These are phyloP conservation scores for Hypotaenidia okinawae DNA, from an alignment of 2,797 vertebrate genomes.

Conservation along the genomic window DNA sequence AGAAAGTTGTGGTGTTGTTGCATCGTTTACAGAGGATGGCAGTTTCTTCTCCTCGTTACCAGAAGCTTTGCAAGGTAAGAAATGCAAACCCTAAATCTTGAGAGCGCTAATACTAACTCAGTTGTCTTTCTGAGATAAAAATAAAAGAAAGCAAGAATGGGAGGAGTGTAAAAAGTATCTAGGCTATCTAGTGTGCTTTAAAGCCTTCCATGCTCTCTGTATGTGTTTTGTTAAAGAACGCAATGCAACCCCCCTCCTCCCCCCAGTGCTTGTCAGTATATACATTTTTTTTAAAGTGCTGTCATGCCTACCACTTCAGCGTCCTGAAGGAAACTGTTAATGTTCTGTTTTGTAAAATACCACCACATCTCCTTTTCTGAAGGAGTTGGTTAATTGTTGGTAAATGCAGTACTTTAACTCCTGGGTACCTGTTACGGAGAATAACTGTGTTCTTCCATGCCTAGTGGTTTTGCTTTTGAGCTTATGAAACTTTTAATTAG, in stretches of 20 bases:
- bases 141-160: background rate
- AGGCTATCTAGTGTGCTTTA: background rate
- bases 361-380: background rate
- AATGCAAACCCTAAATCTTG: constrained; percentile 42
- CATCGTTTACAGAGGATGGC: constrained; percentile 99
- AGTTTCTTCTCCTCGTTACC: constrained; percentile 97
- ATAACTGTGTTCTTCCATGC: background rate
- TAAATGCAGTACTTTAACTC: background rate
- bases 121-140: background rate
- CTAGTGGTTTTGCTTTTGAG: background rate
- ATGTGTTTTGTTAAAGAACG: background rate
- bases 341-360: constrained; percentile 4
- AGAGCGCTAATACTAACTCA: constrained; percentile 23
- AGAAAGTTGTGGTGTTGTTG: constrained; percentile 99
- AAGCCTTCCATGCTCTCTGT: background rate
- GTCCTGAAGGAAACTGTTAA: constrained; percentile 2
- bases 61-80: constrained; percentile 98
- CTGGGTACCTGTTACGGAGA: background rate
- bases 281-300: background rate
- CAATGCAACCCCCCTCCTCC: too few relatives aligned
- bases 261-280: background rate
- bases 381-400: background rate
- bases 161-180: background rate
- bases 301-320: background rate
- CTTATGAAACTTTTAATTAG: constrained; percentile 35